Evolutionary conservation across 2,797 vertebrate species (phyloP), one percentile per base, ranked within the genome.

Genomic region (Eulemur albifrons): DNA sequence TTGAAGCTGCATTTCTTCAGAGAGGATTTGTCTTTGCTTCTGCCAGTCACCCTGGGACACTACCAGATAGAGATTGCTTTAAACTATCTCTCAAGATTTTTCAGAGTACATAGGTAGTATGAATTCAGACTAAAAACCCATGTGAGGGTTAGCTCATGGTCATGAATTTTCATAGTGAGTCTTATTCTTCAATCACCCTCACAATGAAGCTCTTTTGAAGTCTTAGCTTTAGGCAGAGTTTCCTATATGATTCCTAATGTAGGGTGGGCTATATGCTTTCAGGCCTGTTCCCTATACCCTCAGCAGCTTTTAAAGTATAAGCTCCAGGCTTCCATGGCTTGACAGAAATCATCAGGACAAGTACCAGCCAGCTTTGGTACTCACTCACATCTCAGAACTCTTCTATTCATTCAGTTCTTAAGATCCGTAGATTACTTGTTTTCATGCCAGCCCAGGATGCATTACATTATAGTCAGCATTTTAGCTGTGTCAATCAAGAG

Each of bases 311-410:
- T 20, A 61, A 87, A 91, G n/a, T 27, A 5, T 76, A 82, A 82
- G 27, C 2, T 50, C 35, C 45, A 57, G 48, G 35, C 40, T 59
- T 70, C 70, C 10, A 45, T 18, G 8, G 40, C 38, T 57, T 88
- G 77, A 94, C 32, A 92, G 61, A 92, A 96, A 72, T 73, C 65
- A 81, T 54, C 32, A 63, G 72, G n/a, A 40, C 50, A 82, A 54
- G 52, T 5, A 73, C n/a, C 43, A 94, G 77, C 23, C 48, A 69
- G 12, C 45, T 83, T 38, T 65, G 43, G 18, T 45, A 83, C 13
- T 77, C 32, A 43, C 20, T 94, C n/a, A 65, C 40, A 45, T 30
- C 27, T 79, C 38, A 65, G 79, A 38, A 88, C 67, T 76, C 57
- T 65, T 63, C 30, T 72, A 54, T 77, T 91, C 38, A 38, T 75